phyloP scores from a whole-genome alignment of 1,140 invertebrate species.

The Papilio helenus region DNA sequence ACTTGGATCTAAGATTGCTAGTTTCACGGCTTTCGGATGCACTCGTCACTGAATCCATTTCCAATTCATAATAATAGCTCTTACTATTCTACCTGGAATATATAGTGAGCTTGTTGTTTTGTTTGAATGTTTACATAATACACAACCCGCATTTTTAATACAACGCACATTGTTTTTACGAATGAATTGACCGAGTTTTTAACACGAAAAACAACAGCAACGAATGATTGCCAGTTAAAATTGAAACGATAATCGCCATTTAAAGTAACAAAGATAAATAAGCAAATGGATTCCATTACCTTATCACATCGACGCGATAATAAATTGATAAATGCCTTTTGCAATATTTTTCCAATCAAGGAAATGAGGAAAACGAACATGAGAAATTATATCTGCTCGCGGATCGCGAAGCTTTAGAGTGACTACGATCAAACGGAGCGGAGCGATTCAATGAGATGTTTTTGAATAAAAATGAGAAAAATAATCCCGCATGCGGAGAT shows the following conservation, averaged over 20 bases:
- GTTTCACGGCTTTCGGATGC: not conserved
- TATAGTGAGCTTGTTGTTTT: not conserved
- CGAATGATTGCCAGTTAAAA: conserved; percentile 1
- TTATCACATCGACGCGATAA: conserved; percentile 16
- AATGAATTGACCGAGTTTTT: not conserved
- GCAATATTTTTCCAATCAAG: conserved; percentile 27
- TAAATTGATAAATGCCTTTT: conserved; percentile 21
- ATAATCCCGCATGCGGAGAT: not conserved
- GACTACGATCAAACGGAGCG: not conserved
- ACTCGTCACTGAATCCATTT: not conserved
- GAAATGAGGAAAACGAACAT: conserved; percentile 19
- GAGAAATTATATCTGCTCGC: conserved; percentile 12
- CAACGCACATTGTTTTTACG: not conserved
- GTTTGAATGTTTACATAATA: not conserved
- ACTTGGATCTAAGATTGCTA: not conserved
- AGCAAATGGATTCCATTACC: conserved; percentile 7
- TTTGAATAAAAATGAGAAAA: not conserved
- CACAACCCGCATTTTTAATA: not conserved
- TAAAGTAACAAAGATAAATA: conserved; percentile 16
- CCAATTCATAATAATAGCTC: not conserved
- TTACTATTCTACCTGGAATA: not conserved
- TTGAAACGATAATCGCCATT: not conserved
- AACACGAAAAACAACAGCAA: not conserved
- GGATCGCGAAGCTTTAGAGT: not conserved
- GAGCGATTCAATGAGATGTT: conserved; percentile 1